These are phyloP conservation scores for Plagiodera versicolora DNA, from an alignment of 2,888 invertebrate genomes.

Conservation along the genomic window DNA sequence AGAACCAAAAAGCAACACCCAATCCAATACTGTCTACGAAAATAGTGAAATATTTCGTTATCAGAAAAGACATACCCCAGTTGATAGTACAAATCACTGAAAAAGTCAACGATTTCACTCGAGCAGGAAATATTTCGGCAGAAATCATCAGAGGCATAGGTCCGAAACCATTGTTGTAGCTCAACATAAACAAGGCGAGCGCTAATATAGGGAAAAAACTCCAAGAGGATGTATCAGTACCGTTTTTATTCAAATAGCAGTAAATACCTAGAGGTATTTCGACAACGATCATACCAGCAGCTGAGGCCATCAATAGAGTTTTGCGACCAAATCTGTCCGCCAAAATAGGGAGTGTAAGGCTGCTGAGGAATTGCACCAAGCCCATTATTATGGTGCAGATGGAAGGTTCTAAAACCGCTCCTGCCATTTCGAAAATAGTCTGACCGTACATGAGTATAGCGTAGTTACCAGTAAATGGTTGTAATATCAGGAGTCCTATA, in stretches of 20 bases:
- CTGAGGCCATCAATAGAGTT: slow-evolving; percentile 70
- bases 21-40: slow-evolving; percentile 31
- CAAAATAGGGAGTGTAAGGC: slow-evolving; percentile 70
- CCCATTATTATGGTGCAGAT: slow-evolving; percentile 76
- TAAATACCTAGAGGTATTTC: slow-evolving; percentile 58
- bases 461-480: slow-evolving; percentile 82
- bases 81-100: slow-evolving; percentile 12
- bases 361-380: slow-evolving; percentile 73
- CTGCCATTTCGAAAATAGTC: slow-evolving; percentile 69
- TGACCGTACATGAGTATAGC: slow-evolving; percentile 78
- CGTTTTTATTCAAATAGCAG: slow-evolving; percentile 13
- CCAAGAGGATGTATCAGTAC: slow-evolving; percentile 48
- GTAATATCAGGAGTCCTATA: slow-evolving; percentile 73
- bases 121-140: slow-evolving; percentile 78
- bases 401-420: slow-evolving; percentile 60
- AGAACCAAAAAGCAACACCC: slow-evolving; percentile 37
- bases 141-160: slow-evolving; percentile 80
- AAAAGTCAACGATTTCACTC: slow-evolving; percentile 63
- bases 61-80: slow-evolving; percentile 31
- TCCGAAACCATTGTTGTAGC: slow-evolving; percentile 72
- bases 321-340: slow-evolving; percentile 78
- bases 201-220: slow-evolving; percentile 71
- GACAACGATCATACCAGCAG: slow-evolving; percentile 61
- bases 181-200: slow-evolving; percentile 69
- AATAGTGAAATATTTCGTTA: slow-evolving; percentile 37